A percentile compares a stretch with the other conserved stretches of the same genome.
These are phyloP conservation scores for Macrosteles quadrilineatus DNA, from an alignment of 1,140 invertebrate species.

Conservation along the genomic window DNA sequence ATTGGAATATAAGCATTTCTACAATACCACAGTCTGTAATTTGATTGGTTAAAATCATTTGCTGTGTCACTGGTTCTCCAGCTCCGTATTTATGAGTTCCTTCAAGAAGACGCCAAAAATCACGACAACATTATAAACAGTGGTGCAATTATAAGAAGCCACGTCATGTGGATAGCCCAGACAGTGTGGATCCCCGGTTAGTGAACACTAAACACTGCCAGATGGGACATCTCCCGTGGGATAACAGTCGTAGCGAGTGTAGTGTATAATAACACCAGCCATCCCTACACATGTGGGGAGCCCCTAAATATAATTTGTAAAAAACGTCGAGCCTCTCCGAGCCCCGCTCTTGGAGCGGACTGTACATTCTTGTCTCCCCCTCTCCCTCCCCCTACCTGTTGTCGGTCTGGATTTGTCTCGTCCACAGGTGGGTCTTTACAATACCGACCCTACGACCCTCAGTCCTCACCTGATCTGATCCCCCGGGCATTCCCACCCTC, in stretches of 20 bases:
- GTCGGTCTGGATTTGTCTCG: slow-evolving; percentile 16
- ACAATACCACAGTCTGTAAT: too few relatives aligned
- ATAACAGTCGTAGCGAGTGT: background rate
- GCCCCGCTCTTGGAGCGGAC: background rate
- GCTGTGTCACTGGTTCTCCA: too few relatives aligned
- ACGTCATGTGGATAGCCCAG: too few relatives aligned
- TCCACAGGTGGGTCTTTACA: slow-evolving; percentile 14
- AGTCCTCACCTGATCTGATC: background rate
- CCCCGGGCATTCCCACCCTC: background rate
- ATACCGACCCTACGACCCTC: background rate
- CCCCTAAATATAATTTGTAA: slow-evolving; percentile 5
- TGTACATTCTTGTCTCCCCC: slow-evolving; percentile 15
- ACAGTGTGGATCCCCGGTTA: too few relatives aligned
- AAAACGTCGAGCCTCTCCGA: background rate
- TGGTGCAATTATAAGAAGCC: too few relatives aligned
- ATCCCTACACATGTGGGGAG: slow-evolving; percentile 2
- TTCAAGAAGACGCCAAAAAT: too few relatives aligned
- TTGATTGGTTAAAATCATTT: too few relatives aligned
- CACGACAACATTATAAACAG: too few relatives aligned
- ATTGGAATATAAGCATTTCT: too few relatives aligned
- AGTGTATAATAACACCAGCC: slow-evolving; percentile 2
- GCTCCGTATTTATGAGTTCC: too few relatives aligned
- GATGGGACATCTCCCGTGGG: background rate
- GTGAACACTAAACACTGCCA: background rate
- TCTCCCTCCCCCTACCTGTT: slow-evolving; percentile 22